Evolutionary conservation across 2,888 invertebrate species (phyloP).

Genomic region (Apamea crenata): DNA sequence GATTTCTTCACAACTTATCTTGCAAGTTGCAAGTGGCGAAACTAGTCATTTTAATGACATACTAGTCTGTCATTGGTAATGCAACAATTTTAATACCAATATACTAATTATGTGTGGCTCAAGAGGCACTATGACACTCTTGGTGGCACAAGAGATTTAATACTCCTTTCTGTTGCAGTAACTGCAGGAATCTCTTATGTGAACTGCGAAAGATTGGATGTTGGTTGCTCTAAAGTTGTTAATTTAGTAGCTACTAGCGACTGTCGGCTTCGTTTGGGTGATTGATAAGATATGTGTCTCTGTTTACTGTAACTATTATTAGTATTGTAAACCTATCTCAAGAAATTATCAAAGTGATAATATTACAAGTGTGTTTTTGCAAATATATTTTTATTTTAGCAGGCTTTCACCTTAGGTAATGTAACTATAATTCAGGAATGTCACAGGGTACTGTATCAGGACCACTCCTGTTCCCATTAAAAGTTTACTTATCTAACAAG

Average conservation of each 20-base stretch:
- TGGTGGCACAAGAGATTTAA: conserved; percentile 39
- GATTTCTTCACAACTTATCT: conserved; percentile 29
- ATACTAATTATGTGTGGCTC: conserved; percentile 49
- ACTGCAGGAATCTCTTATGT: not conserved
- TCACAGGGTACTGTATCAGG: not conserved
- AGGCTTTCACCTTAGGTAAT: not conserved
- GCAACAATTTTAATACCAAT: conserved; percentile 56
- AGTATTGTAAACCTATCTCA: no score
- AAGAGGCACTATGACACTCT: conserved; percentile 27
- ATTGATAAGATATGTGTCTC: not conserved
- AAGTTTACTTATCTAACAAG: not conserved
- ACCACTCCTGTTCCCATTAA: not conserved
- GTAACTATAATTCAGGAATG: conserved; percentile 5
- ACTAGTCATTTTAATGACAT: conserved; percentile 44
- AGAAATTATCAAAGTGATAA: no score
- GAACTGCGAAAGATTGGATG: not conserved
- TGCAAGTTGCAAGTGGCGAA: conserved; percentile 9
- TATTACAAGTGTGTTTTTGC: no score
- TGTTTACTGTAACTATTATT: not conserved
- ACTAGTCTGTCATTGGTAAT: conserved; percentile 26
- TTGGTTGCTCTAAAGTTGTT: not conserved
- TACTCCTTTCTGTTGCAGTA: conserved; percentile 28
- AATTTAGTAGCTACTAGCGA: no score
- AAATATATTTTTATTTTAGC: no score
- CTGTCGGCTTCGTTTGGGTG: not conserved